Evolutionary conservation across 2,113 vertebrate genomes (phyloP), one percentile per base, ranked within the genome.

Genomic region (Pithys albifrons): DNA sequence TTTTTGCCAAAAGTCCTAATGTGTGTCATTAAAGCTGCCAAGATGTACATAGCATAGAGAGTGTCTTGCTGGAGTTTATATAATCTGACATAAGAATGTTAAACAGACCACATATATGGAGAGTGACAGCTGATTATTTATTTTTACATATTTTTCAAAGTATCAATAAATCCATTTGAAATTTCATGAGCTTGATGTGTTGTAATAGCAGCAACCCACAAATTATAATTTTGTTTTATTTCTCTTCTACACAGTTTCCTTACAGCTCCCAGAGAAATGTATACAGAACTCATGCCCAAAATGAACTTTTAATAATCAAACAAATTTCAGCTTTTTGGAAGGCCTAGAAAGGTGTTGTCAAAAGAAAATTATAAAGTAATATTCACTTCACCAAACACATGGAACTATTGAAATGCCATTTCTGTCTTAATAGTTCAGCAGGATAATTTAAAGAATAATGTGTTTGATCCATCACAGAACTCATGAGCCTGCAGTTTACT

Each of bases 91-190:
- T 29, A 33, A 72, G 81, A 96, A 93, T 87, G 85, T 58, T 90
- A 95, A 90, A 94, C 92, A 97, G 82, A 96, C 80, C 39, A 78
- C 64, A 90, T 95, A 61, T 78, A 80, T 64, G 62, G 39, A 87
- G 25, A 88, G n/a, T 88, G 95, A 94, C 91, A 95, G 92, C 29
- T 89, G 89, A 72, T 73, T 93, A 94, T 95, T 91, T 92, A 41
- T 61, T 82, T 92, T 81, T 89, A 89, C 76, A 59, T 89, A 90
- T 95, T 97, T 95, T 97, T 88, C 74, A 62, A 95, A 93, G 86
- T 91, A 94, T 90, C 94, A 67, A 54, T 81, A 91, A 88, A 94
- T 81, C 51, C 77, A 79, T 88, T 62, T 84, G 91, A 96, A 95
- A 89, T 70, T 79, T 89, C 87, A 75, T 14, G 20, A 59, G 46